Base-by-base conservation (phyloP, 2,113 vertebrate species). In the Pithys albifrons region DNA sequence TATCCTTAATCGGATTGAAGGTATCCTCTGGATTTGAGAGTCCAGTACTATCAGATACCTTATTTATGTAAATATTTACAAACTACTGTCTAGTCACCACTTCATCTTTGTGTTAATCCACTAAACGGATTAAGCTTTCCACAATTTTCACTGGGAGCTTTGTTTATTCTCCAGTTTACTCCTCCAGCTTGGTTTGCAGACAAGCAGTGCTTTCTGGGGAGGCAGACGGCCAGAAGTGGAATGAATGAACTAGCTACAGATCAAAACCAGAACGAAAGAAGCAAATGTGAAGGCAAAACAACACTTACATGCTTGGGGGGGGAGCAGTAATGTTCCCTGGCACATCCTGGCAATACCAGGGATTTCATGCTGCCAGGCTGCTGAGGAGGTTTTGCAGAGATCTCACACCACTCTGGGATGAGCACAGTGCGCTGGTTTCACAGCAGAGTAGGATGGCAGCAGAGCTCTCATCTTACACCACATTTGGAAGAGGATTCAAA, bases 381-480 rank as follows among this genome's bases (percentile, higher is more conserved):
- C 25, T 0, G 1, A 41, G 25, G 5, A 46, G 25, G 3, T 6
- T 77, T 66, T 82, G 49, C 39, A 62, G 45, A 48, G 33, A 25
- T 9, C 27, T 23, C 3, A 4, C 1, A 2, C 43, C 29, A 14
- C 0, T 64, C 10, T 6, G 5, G 17, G 18, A 35, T 28, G 35
- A 61, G 41, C 2, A 2, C 22, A 39, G 3, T 2, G 7, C 0
- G 2, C 28, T 3, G 4, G n/a, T 54, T n/a, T 39, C 2, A 3
- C 14, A 7, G 17, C 33, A 4, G 8, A 20, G 19, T 55, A 35
- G 24, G 33, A 10, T 35, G 33, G 10, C 54, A 51, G 59, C n/a
- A 77, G 25, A 77, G 29, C 29, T 39, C 11, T 7, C 20, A 4
- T 52, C 31, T 81, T 76, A 19, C 37, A 31, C 14, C 0, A 0